These are phyloP conservation scores for Hemibagrus guttatus DNA, from an alignment of 2,797 vertebrate genomes.

Conservation along the genomic window DNA sequence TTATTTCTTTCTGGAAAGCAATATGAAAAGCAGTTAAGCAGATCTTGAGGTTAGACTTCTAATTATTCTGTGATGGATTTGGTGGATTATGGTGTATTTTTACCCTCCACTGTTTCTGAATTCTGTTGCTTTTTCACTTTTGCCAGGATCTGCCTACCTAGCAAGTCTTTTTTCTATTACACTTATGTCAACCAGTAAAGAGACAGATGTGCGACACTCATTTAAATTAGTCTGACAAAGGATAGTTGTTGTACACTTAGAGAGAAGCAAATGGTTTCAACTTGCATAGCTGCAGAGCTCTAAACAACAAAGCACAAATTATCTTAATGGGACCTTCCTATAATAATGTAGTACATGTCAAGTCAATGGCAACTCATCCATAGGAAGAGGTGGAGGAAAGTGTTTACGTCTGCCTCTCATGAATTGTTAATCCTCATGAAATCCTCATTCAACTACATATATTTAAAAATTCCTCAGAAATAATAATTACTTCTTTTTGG, in stretches of 20 bases:
- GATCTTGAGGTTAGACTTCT: neutral
- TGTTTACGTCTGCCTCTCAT: neutral
- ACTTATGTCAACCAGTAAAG: slow-evolving; percentile 4
- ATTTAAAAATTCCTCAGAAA: neutral
- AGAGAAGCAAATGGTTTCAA: neutral
- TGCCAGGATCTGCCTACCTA: neutral
- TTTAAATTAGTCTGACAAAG: neutral
- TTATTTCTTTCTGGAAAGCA: neutral
- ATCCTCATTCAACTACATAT: neutral
- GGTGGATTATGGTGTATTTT: neutral
- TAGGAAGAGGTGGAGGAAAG: neutral
- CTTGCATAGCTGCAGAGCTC: neutral
- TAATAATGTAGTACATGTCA: neutral
- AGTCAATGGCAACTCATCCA: neutral
- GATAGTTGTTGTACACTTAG: neutral
- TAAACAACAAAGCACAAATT: neutral
- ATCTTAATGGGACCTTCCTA: neutral
- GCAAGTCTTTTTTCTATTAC: neutral
- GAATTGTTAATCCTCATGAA: neutral
- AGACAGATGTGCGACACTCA: neutral
- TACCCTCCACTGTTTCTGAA: neutral
- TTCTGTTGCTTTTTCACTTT: neutral
- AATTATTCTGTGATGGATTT: neutral
- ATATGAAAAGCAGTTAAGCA: neutral
- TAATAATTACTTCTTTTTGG: neutral